These are phyloP conservation scores for Scrobipalpa atriplicella DNA, from an alignment of 2,888 invertebrate species.

Conservation along the genomic window DNA sequence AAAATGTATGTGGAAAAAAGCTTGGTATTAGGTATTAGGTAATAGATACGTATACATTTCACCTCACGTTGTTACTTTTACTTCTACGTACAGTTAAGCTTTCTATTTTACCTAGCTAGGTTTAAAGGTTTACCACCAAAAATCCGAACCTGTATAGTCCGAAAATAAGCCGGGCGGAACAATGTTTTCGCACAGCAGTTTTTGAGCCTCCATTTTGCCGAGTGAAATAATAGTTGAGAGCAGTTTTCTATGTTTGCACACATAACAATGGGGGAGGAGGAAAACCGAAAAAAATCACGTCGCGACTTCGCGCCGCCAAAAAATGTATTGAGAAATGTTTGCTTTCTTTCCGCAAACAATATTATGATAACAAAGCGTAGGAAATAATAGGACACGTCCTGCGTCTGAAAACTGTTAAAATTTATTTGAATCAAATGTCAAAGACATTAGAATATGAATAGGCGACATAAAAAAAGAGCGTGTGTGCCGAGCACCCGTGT, in stretches of 20 bases:
- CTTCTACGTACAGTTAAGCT: no score
- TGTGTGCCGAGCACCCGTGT: no score
- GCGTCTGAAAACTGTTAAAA: no score
- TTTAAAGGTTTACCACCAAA: neutral
- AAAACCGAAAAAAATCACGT: slow-evolving; percentile 32
- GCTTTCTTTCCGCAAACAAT: neutral
- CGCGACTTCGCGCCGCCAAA: slow-evolving; percentile 37
- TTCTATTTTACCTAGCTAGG: no score
- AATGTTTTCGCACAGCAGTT: slow-evolving; percentile 32
- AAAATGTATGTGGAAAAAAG: no score
- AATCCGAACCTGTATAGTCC: slow-evolving; percentile 19
- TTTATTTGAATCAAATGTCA: no score
- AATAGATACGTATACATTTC: no score
- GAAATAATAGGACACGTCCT: neutral
- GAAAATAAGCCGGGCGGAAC: slow-evolving; percentile 31
- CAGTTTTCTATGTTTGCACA: slow-evolving; percentile 40
- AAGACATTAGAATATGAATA: no score
- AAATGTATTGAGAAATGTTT: neutral
- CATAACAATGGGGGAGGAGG: slow-evolving; percentile 30
- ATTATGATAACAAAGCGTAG: neutral
- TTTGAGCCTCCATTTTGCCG: slow-evolving; percentile 35
- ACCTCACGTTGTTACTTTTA: no score
- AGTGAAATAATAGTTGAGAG: slow-evolving; percentile 35
- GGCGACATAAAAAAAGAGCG: no score
- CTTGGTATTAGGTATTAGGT: no score